Percentiles rank a stretch among this genome's conserved stretches.
Conservation (phyloP, 2,113 vertebrate species). For the Garra rufa region DNA sequence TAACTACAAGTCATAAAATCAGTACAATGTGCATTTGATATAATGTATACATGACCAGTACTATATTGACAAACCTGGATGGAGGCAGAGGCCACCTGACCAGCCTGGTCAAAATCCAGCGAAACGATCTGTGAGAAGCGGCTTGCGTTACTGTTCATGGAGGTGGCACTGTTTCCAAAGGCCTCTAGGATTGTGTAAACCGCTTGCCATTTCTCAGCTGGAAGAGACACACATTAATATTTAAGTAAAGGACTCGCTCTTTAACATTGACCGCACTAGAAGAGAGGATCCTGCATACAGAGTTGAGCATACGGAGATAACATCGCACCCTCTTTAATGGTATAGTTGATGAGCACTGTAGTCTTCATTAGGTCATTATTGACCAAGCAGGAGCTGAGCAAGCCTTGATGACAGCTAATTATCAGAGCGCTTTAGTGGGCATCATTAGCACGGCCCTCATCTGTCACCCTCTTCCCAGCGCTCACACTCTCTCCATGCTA, state of each 20-base stretch:
- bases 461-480: constrained; percentile 41
- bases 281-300: background rate
- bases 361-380: constrained; percentile 51
- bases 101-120: constrained; percentile 95
- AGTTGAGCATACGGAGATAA: constrained; percentile 54
- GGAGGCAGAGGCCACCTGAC: constrained; percentile 95
- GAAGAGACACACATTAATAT: background rate
- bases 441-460: constrained; percentile 52
- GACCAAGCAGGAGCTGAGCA: constrained; percentile 44
- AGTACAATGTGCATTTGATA: background rate
- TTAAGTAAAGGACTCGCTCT: constrained; percentile 8
- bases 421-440: constrained; percentile 41
- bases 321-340: constrained; percentile 44
- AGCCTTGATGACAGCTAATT: constrained; percentile 61
- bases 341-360: constrained; percentile 44
- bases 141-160: constrained; percentile 90
- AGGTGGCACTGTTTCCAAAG: constrained; percentile 90
- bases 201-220: constrained; percentile 97
- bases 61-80: constrained; percentile 82
- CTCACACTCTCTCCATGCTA: constrained; percentile 9
- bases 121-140: constrained; percentile 96
- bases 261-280: background rate
- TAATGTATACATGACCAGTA: background rate
- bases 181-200: constrained; percentile 94
- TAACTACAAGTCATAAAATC: background rate